A percentile compares a stretch with the other conserved stretches of the same genome.
These are phyloP conservation scores for Drosophila tropicalis DNA, from an alignment of 1,140 invertebrate species.

Conservation along the genomic window DNA sequence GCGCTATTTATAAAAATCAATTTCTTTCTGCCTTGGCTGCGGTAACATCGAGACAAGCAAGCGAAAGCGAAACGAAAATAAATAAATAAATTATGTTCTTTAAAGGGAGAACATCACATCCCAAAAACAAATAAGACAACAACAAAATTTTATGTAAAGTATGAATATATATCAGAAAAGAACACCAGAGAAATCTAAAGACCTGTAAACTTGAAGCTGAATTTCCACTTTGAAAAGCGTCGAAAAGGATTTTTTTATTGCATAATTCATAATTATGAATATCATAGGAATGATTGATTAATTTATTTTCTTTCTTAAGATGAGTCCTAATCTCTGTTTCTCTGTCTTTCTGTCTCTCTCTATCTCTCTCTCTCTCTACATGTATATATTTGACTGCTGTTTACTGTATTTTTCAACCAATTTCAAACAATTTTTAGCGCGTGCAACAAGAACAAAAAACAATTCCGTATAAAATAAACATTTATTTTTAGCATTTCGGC, in stretches of 20 bases:
- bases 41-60: constrained; percentile 30
- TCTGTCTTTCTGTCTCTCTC: not conserved
- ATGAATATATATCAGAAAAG: not conserved
- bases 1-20: constrained; percentile 81
- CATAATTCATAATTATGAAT: no score
- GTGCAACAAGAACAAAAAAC: constrained; percentile 31
- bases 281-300: no score
- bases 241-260: no score
- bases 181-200: no score
- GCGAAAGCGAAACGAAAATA: constrained; percentile 34
- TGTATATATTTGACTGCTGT: not conserved
- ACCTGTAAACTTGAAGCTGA: no score
- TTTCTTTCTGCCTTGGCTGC: constrained; percentile 77
- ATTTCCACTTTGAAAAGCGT: no score
- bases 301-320: no score
- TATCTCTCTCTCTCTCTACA: not conserved
- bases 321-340: not conserved
- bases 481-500: constrained; percentile 71
- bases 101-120: constrained; percentile 31
- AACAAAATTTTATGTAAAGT: not conserved
- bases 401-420: constrained; percentile 40
- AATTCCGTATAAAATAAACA: constrained; percentile 80
- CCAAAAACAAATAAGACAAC: not conserved
- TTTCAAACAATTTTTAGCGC: constrained; percentile 33
- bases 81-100: constrained; percentile 70